Base-by-base conservation (phyloP, 2,797 vertebrate genomes). In the Bradypus variegatus region DNA sequence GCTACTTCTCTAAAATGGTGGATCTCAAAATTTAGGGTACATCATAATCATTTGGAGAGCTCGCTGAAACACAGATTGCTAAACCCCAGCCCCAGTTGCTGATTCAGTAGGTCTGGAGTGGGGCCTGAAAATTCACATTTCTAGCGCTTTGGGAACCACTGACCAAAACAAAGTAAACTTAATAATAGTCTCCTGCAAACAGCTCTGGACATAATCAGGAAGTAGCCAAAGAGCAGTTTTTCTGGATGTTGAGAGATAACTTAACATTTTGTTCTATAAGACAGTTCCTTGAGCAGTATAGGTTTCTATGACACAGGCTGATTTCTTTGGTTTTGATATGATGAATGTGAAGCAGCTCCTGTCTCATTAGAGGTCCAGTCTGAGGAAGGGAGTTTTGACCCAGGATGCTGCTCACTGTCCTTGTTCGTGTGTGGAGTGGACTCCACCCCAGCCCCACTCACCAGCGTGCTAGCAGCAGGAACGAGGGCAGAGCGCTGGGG, bases 221-320 rank as follows among this genome's bases (percentile, higher is more conserved):
- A 72, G 48, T 13, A 48, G 53, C 53, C 58, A 7, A n/a, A 4
- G 29, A 77, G 72, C 38, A 33, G 1, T 13, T 65, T 19, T 79
- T 79, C 36, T 14, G 25, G n/a, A 41, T 53, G 41, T 45, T 53
- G 70, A 50, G 31, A 53, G 11, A 36, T 62, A 33, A 60, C n/a
- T 97, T 45, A 45, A 45, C 8, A 5, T 45, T 78, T 72, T 69
- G 64, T 79, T 89, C 25, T 41, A 0, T 84, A 78, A 73, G 73
- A 50, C 33, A 62, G 11, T 60, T 83, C 65, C 36, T 69, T 25
- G 25, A 31, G 2, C 19, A 45, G 36, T 14, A 55, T 72, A 48
- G 29, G 79, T 91, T 88, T 64, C 78, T 69, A 19, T 73, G 73
- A 50, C 41, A n/a, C 12, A 13, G 36, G 48, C 31, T 38, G 88